Evolutionary conservation across 2,888 invertebrate genomes (phyloP).

Genomic region (Epistrophe eligans): DNA sequence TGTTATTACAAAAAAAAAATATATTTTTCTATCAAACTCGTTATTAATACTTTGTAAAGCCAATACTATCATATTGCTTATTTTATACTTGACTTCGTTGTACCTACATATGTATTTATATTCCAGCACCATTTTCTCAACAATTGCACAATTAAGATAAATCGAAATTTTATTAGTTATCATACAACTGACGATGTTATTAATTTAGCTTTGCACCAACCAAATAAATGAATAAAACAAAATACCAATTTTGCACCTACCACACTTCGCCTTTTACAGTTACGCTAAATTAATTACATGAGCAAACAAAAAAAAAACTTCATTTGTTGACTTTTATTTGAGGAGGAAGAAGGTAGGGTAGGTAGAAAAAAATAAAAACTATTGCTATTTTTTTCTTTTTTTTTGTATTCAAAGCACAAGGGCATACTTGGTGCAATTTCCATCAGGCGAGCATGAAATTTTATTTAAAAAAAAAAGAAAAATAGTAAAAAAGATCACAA

Average conservation of each 20-base stretch:
- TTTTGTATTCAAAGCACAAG: neutral
- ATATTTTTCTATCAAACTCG: too few relatives aligned
- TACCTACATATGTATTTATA: too few relatives aligned
- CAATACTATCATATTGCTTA: too few relatives aligned
- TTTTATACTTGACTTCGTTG: too few relatives aligned
- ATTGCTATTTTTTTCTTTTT: neutral
- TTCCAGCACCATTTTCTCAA: neutral
- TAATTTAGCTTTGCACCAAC: neutral
- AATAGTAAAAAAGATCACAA: neutral
- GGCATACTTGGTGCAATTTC: neutral
- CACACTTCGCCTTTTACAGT: neutral
- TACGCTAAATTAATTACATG: conserved; percentile 1
- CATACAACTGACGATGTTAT: neutral
- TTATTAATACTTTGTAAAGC: too few relatives aligned
- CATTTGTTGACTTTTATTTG: neutral
- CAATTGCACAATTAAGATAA: neutral
- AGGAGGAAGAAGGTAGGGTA: neutral
- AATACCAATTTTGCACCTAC: neutral
- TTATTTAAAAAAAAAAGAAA: neutral
- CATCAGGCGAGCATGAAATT: neutral
- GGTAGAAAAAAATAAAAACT: neutral
- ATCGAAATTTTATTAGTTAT: too few relatives aligned
- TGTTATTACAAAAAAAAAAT: too few relatives aligned
- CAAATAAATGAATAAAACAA: neutral
- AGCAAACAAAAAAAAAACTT: neutral